Base-by-base conservation (phyloP, 2,888 invertebrate species). In the Fabriciana adippe region DNA sequence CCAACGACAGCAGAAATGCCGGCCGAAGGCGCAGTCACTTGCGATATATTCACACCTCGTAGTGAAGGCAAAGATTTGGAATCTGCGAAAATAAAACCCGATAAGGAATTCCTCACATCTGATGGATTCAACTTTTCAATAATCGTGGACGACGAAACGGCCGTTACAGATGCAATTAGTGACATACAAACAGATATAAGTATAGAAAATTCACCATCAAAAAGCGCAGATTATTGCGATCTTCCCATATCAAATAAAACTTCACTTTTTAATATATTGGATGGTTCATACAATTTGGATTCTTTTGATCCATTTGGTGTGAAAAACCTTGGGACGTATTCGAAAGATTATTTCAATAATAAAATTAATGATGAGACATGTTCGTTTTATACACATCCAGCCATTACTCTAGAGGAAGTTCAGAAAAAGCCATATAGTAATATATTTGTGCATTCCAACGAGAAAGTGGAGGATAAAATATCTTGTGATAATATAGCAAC, bases 1-100 rank as follows among this genome's bases (percentile, higher is more conserved):
- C 93, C 93, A 13, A 92, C 92, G 3, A 93, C 93, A 45, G 90
- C 90, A 1, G 93, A 93, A 21, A 76, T 92, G 16, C 94, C 88
- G 0, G 73, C 83, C 1, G 89, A 88, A 67, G 86, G 86, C 6
- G 83, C 82, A 1, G 75, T 86, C 35, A 85, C 88, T 0, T 80
- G 85, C 45, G 89, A 88, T 11, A 74, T 84, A 13, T 86, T 88
- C 66, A 86, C 92, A 6, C 88, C 92, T 1, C 77, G 77, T 69
- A 88, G 84, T 68, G 90, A 90, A 72, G 73, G 73, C 16, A 87
- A 85, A 77, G 85, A 87, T 2, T 68, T 81, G 13, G 85, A 84
- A 41, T 75, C 82, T 0, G 76, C 66, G 0, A 81, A 86, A 69
- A 71, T 72, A 18, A 84, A 84, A 75, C 61, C 75, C 0, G 83